Conservation (phyloP, 2,113 vertebrate genomes). For the Sardina pilchardus region DNA sequence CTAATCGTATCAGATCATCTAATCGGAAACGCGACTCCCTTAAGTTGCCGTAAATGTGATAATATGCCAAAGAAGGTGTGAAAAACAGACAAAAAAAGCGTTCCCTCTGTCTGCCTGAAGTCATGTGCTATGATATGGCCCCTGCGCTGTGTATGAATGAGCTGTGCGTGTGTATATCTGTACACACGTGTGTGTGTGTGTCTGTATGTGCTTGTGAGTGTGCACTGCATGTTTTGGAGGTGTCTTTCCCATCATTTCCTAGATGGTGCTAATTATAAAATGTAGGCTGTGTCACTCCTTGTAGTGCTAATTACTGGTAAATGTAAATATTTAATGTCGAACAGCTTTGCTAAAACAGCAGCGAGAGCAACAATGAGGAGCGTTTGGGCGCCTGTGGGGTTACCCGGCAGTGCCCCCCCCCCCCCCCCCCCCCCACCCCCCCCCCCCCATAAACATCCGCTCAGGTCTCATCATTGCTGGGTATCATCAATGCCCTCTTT, state of each 20-base stretch:
- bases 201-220: neutral
- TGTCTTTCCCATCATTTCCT: constrained; percentile 5
- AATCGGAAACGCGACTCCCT: neutral
- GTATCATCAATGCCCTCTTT: neutral
- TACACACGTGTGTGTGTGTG: neutral
- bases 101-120: neutral
- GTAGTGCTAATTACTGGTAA: constrained; percentile 34
- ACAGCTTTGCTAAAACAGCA: constrained; percentile 40
- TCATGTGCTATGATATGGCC: neutral
- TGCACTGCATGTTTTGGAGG: neutral
- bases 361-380: constrained; percentile 36
- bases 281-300: constrained; percentile 24
- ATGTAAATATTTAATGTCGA: constrained; percentile 51
- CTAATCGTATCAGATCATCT: constrained; percentile 11
- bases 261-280: constrained; percentile 8
- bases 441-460: neutral
- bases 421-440: neutral
- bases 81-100: neutral
- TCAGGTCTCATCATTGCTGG: neutral
- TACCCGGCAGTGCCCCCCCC: neutral
- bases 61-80: neutral
- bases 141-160: neutral
- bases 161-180: neutral
- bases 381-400: neutral
- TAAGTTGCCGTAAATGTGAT: constrained; percentile 13